Evolutionary conservation across 2,113 vertebrate genomes (phyloP), one percentile per base, ranked within the genome.

Genomic region (Colistium nudipinnis): DNA sequence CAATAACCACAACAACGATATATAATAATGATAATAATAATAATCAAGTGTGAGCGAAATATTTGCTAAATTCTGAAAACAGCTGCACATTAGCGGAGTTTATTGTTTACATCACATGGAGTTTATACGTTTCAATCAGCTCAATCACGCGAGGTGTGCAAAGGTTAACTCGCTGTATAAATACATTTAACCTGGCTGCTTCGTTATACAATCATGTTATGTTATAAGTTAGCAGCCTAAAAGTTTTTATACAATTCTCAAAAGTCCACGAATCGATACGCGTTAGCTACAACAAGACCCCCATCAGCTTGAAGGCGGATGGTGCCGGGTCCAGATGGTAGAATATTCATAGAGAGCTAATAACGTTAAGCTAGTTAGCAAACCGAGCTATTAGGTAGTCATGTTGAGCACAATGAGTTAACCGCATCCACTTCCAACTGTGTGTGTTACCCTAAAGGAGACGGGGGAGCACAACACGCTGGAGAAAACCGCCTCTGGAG

Each of bases 381-480:
- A 8, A 60, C 61, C 38, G 56, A 52, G 53, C 55, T 61, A 41
- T 7, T 8, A 36, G 27, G 22, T n/a, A 45, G n/a, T 17, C 45
- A 17, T 3, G 16, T 14, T n/a, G 20, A 57, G 17, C 13, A 27
- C 31, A 59, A 17, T 38, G 30, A 31, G 30, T 55, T 8, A 13
- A 48, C 2, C 30, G 10, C 1, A 2, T 4, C 16, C 6, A 20
- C 22, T 1, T 19, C 4, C 3, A 47, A 49, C 30, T 4, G 0
- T 76, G 80, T 62, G 69, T 76, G 67, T 48, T 6, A 45, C 19
- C 39, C 47, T 47, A 38, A 62, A 3, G 36, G 64, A 33, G 48
- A 62, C 47, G 16, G 30, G 20, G 30, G 6, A 19, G 5, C 45
- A 38, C 8, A 10, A 74, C 14, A 35, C 24, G 14, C 0, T 14